Evolutionary conservation across 2,888 invertebrate genomes (phyloP), one percentile per base, ranked within the genome.

Genomic region (Drosophila tripunctata): DNA sequence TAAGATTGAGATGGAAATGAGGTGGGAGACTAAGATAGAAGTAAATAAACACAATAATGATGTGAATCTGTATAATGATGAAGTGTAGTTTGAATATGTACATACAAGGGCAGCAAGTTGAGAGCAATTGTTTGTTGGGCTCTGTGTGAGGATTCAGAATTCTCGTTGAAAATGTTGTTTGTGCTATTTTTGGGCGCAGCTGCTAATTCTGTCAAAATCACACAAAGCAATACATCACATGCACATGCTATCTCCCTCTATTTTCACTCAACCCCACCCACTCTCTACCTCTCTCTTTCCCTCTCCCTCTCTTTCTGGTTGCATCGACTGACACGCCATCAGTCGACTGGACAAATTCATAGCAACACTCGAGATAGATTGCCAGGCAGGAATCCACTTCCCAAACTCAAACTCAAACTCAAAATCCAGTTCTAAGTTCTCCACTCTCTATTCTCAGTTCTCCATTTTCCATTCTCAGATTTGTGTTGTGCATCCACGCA

Each of bases 151-250:
- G 10, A 15, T 14, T 15, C 15, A 21, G 10, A 10, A 31, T 31
- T 30, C 22, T 45, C 19, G 24, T 54, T 35, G 22, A 5, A 36
- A 35, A n/a, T 36, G 35, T 55, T 67, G 69, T 64, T 64, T 72
- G 80, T 79, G 76, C 80, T 75, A 86, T 86, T 86, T 80, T 79
- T 67, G 73, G 73, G 73, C 84, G 77, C 81, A 81, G 81, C 81
- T 81, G 81, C 87, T 81, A 87, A 81, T 81, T 81, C 81, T 81
- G 81, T 81, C 81, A 87, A 78, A 87, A 84, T 87, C 81, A 87
- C 78, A 75, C 81, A 81, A 80, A 74, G 81, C 81, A 87, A 81
- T 81, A 87, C 81, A 81, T 81, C 81, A 81, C 87, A 80, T 51
- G 47, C 45, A 61, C 51, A 31, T 43, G 35, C 43, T 15, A 10